Conservation (phyloP, 2,888 invertebrate genomes). For the Cosmia pyralina region DNA sequence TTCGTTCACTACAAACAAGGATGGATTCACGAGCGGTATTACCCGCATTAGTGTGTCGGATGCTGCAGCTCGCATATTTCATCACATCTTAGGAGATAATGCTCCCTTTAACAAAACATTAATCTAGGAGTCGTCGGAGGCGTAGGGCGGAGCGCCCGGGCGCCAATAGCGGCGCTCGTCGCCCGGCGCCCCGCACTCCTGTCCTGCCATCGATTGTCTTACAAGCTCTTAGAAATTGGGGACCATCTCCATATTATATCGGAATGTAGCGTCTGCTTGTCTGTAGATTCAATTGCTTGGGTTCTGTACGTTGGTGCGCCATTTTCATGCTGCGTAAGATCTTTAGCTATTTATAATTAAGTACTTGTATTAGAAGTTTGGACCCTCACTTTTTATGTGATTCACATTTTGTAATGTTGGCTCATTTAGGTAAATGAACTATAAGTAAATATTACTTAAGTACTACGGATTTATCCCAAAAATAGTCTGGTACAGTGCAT, state of each 20-base stretch:
- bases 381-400: too few species aligned
- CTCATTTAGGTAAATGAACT: not conserved
- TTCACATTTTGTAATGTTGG: too few species aligned
- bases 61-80: slow-evolving; percentile 66
- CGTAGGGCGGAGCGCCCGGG: slow-evolving; percentile 72
- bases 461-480: not conserved
- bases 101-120: slow-evolving; percentile 67
- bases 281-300: slow-evolving; percentile 39
- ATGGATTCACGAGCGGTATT: slow-evolving; percentile 59
- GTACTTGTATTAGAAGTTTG: too few species aligned
- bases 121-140: slow-evolving; percentile 74
- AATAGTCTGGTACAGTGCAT: too few species aligned
- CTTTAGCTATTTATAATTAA: not conserved
- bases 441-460: too few species aligned
- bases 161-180: slow-evolving; percentile 69
- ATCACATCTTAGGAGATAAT: slow-evolving; percentile 67
- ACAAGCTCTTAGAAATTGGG: slow-evolving; percentile 60
- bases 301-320: slow-evolving; percentile 11
- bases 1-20: slow-evolving; percentile 58
- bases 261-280: slow-evolving; percentile 50
- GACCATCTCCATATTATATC: slow-evolving; percentile 53
- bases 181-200: slow-evolving; percentile 57
- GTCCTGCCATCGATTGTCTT: slow-evolving; percentile 68
- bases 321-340: slow-evolving; percentile 7
- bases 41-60: slow-evolving; percentile 61